Evolutionary conservation across 1,140 invertebrate species (phyloP).

Genomic region (Holotrichia oblita): DNA sequence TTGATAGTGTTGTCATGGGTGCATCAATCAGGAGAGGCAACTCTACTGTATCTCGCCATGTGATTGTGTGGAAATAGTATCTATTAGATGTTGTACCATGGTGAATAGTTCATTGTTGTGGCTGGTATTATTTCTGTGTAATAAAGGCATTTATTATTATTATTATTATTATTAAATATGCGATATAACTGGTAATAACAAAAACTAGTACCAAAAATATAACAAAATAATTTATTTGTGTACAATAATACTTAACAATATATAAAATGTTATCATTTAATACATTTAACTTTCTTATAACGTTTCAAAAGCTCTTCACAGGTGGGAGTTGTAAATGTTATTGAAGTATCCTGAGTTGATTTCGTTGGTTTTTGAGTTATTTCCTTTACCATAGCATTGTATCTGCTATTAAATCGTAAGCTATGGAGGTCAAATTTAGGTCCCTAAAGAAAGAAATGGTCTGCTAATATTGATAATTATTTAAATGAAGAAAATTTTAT

Average conservation of each 20-base stretch:
- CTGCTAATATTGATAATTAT: conserved; percentile 1
- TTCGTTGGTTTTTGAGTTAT: conserved; percentile 47
- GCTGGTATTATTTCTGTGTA: no score
- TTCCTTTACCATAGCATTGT: conserved; percentile 52
- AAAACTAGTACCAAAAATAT: conserved; percentile 3
- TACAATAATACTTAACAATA: conserved; percentile 29
- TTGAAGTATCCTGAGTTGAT: conserved; percentile 49
- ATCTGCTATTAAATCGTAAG: conserved; percentile 54
- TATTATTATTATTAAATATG: no score
- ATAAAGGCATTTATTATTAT: no score
- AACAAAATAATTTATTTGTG: conserved; percentile 36
- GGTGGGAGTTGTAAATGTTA: conserved; percentile 54
- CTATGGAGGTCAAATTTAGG: conserved; percentile 53
- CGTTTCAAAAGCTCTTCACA: conserved; percentile 48
- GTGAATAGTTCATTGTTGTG: no score
- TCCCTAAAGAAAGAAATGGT: conserved; percentile 49
- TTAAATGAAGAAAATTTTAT: background rate
- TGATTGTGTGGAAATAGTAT: no score
- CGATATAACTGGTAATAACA: no score
- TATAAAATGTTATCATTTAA: conserved; percentile 29
- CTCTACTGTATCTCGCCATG: no score
- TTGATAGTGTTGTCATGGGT: no score
- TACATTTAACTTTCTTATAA: conserved; percentile 51
- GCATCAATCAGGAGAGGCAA: no score
- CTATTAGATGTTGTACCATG: no score